Base-by-base conservation (phyloP, 1,140 invertebrate genomes). In the Neodiprion virginianus region DNA sequence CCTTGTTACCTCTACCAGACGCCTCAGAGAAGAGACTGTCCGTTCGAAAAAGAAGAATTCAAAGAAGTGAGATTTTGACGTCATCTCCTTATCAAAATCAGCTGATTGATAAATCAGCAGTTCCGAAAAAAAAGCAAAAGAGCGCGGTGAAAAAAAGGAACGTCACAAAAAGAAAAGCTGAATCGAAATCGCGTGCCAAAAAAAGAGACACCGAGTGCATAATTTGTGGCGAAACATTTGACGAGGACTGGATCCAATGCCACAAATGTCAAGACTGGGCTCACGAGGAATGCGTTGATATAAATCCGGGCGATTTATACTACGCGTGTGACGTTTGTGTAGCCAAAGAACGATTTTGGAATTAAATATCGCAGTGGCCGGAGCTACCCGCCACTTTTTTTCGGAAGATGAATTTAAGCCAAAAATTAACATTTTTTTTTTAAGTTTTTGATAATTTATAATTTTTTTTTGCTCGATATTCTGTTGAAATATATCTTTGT, bases 21-120 rank as follows among this genome's bases (percentile, higher is more conserved):
- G 8, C 53, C n/a, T 12, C 53, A 61, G 53, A 12, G 53, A 61
- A 17, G n/a, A 12, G 53, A 14, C 11, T 17, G 11, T 61, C 53
- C n/a, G 4, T 17, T 14, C 53, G 53, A 61, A 12, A 17, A 12
- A 61, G 69, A 65, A 73, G 23, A 72, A 47, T 69, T 48, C 17
- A 74, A n/a, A 48, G 48, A 49, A 72, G 73, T 40, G 73, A 74
- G 21, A 74, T 74, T 50, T 23, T 74, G 48, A 3, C 73, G 40
- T 72, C 73, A 49, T 48, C 23, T 12, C 69, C 73, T 48, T 74
- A 74, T 47, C 71, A 74, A 49, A 65, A 21, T 12, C 14, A 28
- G 7, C 48, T 74, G 67, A 49, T 71, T 12, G 28, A 72, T 1
- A 74, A 72, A 69, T 21, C 28, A 40, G 28, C 28, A 40, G 28